Conservation (phyloP, 2,797 vertebrate species). For the Rhyacichthys aspro region DNA sequence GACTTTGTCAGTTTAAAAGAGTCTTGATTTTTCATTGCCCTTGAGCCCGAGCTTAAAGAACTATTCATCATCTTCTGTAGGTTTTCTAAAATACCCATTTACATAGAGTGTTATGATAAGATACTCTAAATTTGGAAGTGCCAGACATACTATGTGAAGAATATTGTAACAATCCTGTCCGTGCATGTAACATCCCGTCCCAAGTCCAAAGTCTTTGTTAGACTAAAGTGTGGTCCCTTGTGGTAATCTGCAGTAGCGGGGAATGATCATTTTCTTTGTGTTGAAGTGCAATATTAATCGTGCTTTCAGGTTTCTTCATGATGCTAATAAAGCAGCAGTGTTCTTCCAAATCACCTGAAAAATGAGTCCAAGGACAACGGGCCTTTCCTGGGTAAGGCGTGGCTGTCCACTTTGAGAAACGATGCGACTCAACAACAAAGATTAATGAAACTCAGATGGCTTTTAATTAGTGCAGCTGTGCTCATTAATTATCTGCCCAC, state of each 20-base stretch:
- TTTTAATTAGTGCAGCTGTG: conserved; percentile 99
- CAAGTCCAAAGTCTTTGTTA: not conserved
- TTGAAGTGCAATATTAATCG: conserved; percentile 75
- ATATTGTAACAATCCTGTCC: not conserved
- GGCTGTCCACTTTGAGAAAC: conserved; percentile 82
- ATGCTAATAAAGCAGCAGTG: conserved; percentile 81
- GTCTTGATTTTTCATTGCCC: too few species aligned
- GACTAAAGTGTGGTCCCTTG: conserved; percentile 3
- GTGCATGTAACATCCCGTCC: not conserved
- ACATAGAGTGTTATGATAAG: too few species aligned
- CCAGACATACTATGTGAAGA: too few species aligned
- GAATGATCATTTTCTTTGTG: conserved; percentile 42
- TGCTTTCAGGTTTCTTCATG: conserved; percentile 70
- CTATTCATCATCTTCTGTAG: too few species aligned
- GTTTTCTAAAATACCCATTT: too few species aligned
- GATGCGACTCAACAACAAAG: conserved; percentile 90
- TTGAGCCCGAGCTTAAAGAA: too few species aligned
- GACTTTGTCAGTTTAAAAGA: too few species aligned
- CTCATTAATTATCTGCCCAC: conserved; percentile 97
- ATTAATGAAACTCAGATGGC: conserved; percentile 99
- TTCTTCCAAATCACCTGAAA: conserved; percentile 83
- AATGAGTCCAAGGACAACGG: conserved; percentile 86
- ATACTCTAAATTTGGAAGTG: too few species aligned
- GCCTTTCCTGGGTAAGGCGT: conserved; percentile 81
- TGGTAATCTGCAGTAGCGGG: conserved; percentile 9